These are phyloP conservation scores for Fissipunctia ypsillon DNA, from an alignment of 2,888 invertebrate genomes.

Conservation along the genomic window DNA sequence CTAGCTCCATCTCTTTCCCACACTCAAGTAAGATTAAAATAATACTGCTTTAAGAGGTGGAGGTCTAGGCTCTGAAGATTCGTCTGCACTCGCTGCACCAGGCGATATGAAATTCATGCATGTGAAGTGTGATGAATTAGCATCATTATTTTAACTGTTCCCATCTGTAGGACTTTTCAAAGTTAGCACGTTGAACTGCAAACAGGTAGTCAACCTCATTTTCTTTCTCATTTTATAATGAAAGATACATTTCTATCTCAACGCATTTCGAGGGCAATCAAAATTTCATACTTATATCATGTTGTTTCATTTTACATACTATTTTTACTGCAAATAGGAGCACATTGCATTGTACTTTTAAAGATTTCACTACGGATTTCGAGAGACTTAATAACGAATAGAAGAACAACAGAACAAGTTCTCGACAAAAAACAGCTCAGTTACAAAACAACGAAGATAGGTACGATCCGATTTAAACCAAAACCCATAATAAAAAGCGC, in stretches of 20 bases:
- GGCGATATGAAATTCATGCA: conserved; percentile 9
- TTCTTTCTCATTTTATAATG: not conserved
- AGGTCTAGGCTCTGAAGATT: too few species aligned
- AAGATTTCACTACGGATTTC: not conserved
- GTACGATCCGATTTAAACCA: not conserved
- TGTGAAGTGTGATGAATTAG: conserved; percentile 32
- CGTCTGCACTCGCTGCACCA: conserved; percentile 18
- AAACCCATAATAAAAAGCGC: conserved; percentile 16
- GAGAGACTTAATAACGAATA: not conserved
- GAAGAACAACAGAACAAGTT: not conserved
- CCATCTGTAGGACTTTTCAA: conserved; percentile 20
- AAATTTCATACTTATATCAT: not conserved
- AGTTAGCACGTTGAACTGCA: conserved; percentile 33
- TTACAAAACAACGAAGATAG: not conserved
- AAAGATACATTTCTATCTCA: not conserved
- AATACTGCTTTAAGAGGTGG: too few species aligned
- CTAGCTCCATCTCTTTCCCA: too few species aligned
- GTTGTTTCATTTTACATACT: not conserved
- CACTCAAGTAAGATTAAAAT: too few species aligned
- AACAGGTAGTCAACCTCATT: conserved; percentile 5
- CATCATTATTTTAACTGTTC: conserved; percentile 26
- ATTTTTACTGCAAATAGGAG: conserved; percentile 5
- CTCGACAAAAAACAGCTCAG: not conserved
- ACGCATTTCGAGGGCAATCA: not conserved
- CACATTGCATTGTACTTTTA: not conserved